Base-by-base conservation (phyloP, 2,113 vertebrate genomes). In the Campylomormyrus numenius region DNA sequence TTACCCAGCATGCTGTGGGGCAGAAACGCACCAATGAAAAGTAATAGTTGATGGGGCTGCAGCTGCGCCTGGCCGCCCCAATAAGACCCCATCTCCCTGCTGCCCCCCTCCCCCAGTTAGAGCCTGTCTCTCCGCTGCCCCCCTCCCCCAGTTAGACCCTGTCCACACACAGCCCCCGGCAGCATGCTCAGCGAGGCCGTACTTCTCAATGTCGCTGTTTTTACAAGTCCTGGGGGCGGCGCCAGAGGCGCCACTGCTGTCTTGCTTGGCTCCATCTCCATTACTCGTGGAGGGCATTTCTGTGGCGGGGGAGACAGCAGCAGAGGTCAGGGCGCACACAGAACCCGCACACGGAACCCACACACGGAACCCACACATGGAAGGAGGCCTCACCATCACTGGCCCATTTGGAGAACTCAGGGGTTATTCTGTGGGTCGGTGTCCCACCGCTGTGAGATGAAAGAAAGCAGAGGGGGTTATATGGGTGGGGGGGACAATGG, bases 221-320 rank as follows among this genome's bases (percentile, higher is more conserved):
- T 99, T 99, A 95, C 98, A 99, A 90, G 98, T 99, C 95, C 99
- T 98, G 91, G 98, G 98, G 94, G 96, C 96, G 7, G 94, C 93
- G 49, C 94, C 94, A 83, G 95, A 95, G 31, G 94, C 93, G 42
- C 94, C 92, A 92, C 94, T 94, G 90, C 97, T 95, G 91, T 99
- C 98, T 88, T 97, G 97, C 94, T 98, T 99, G 96, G 97, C 98
- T 96, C 97, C 96, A 94, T 99, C 98, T 0, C 98, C 97, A 3
- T 99, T 99, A 97, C 98, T 99, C 42, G 98, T 99, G 88, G 98
- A 99, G 50, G 98, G 98, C 98, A 99, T 99, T 95, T 99, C 98
- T 98, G 93, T 74, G 91, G 89, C 74, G 50, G 17, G 90, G 91
- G 35, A 10, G 48, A 87, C 45, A 85, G 74, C 35, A 17, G 45